These are phyloP conservation scores for Hippopotamyrus pictus DNA, from an alignment of 2,797 vertebrate genomes.

Conservation along the genomic window DNA sequence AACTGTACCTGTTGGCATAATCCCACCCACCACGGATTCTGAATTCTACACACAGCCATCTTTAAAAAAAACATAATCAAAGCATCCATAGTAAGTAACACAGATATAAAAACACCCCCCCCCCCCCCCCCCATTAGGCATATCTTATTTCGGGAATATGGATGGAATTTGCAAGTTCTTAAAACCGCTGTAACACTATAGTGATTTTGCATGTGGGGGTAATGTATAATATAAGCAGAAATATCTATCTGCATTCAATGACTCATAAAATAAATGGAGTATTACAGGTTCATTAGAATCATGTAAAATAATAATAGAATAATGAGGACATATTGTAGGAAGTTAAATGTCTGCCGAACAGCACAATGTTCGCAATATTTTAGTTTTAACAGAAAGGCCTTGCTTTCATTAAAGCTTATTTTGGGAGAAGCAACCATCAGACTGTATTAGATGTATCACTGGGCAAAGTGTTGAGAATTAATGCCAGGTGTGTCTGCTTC, in stretches of 20 bases:
- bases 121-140: too few relatives aligned
- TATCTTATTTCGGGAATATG: background rate
- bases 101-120: background rate
- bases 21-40: background rate
- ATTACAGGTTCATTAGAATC: background rate
- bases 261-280: background rate
- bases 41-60: background rate
- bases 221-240: background rate
- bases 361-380: background rate
- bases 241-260: background rate
- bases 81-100: background rate
- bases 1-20: background rate
- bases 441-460: background rate
- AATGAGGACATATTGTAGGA: background rate
- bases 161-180: background rate
- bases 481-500: background rate
- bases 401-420: background rate
- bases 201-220: background rate
- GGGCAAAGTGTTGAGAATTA: slow-evolving; percentile 1
- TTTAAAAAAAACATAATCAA: background rate
- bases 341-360: background rate
- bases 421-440: background rate
- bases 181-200: background rate
- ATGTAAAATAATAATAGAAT: background rate
- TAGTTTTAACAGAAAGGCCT: background rate